Base-by-base conservation (phyloP, 2,888 invertebrate genomes). In the Polymixis flavicincta region DNA sequence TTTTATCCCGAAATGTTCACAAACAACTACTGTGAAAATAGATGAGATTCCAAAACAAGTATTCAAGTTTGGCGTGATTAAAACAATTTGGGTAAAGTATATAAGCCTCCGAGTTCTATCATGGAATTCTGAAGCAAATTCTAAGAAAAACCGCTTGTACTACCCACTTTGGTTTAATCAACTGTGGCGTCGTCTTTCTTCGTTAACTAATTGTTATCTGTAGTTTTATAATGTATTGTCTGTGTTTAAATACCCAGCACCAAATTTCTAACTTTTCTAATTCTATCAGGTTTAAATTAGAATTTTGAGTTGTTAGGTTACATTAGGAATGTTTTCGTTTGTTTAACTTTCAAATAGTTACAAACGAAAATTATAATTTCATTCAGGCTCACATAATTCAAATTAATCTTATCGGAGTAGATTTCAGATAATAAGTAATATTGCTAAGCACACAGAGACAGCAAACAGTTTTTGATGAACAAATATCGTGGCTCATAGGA, bases 1-100 rank as follows among this genome's bases (percentile, higher is more conserved):
- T 87, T 89, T 87, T 88, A 88, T 82, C 84, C 82, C 67, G 13
- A 88, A 85, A 80, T 60, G 61, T 69, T 83, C 73, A 77, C 69
- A 73, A 76, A 73, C 71, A 76, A 67, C 69, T 82, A 74, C 76
- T 81, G 61, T 59, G 73, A 81, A 83, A 84, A 76, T 79, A 72
- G 71, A 85, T 78, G 74, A 88, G 79, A 82, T 87, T 74, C 57
- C 65, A 45, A 80, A 85, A 80, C 66, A 78, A 85, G 76, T 77
- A 66, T 45, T 72, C 68, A 72, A 78, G 74, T 76, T 85, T 52
- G 28, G 28, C 69, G 60, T 82, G 79, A 85, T 82, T 82, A 83
- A 82, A 85, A 85, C 60, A 71, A 82, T 82, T 68, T 71, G 22
- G 57, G 48, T 63, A 42, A 81, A 80, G 48, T 81, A 67, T 48